phyloP scores from a whole-genome alignment of 2,888 invertebrate species.

The Holacanthella duospinosa region DNA sequence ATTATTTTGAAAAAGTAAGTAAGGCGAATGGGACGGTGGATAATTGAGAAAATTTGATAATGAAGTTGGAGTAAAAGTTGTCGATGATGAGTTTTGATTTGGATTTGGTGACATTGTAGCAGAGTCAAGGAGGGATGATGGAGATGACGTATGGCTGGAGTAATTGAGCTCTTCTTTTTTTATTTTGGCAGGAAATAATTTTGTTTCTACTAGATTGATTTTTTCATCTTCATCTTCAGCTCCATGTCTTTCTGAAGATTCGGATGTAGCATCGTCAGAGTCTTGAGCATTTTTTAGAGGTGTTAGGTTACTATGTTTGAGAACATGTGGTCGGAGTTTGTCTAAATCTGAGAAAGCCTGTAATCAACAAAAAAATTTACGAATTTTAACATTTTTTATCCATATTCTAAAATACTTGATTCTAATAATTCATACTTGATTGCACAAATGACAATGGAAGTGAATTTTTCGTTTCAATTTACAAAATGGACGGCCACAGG shows the following conservation, averaged over 20 bases:
- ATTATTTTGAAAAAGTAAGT: conserved; percentile 35
- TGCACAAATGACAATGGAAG: conserved; percentile 68
- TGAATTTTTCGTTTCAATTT: conserved; percentile 67
- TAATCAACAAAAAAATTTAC: conserved; percentile 12
- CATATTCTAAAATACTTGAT: too few species aligned
- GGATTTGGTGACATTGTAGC: background rate
- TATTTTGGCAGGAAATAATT: background rate
- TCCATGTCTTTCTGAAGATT: conserved; percentile 3
- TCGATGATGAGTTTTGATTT: conserved; percentile 7
- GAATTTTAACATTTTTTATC: background rate
- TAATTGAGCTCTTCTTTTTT: background rate
- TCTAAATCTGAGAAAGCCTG: conserved; percentile 62
- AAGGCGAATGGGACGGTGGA: conserved; percentile 33
- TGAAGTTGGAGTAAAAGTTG: conserved; percentile 30
- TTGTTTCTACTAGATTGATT: conserved; percentile 1
- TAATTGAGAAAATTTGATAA: conserved; percentile 34
- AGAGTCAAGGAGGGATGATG: background rate
- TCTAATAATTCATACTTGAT: conserved; percentile 48
- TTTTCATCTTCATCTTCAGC: conserved; percentile 4
- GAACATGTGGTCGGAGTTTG: conserved; percentile 56
- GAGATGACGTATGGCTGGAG: background rate
- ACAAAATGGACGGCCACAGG: conserved; percentile 66
- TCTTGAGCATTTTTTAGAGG: conserved; percentile 29
- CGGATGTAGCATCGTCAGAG: conserved; percentile 28
- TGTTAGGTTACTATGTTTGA: conserved; percentile 53